Conservation (phyloP, 1,140 invertebrate species). For the Hyles euphorbiae region DNA sequence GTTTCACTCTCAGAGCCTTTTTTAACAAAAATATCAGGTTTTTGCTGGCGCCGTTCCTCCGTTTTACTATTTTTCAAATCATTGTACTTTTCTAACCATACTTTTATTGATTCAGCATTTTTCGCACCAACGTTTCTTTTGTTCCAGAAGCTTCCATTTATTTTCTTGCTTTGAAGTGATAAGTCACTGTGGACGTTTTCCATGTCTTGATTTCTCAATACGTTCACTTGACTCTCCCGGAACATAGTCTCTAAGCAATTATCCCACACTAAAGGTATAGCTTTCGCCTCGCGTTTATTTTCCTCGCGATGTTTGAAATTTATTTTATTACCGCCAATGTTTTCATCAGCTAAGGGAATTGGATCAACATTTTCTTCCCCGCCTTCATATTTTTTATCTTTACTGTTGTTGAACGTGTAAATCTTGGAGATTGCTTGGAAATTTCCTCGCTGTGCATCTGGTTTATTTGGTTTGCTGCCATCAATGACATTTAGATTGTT, state of each 20-base stretch:
- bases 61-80: conserved; percentile 37
- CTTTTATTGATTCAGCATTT: conserved; percentile 33
- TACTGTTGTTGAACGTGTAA: conserved; percentile 47
- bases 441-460: conserved; percentile 48
- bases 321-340: conserved; percentile 23
- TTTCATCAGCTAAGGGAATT: conserved; percentile 33
- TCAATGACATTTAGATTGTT: conserved; percentile 57
- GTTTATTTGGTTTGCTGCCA: conserved; percentile 28
- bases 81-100: conserved; percentile 54
- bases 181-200: conserved; percentile 34
- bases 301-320: conserved; percentile 14
- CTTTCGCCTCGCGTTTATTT: conserved; percentile 25
- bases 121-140: conserved; percentile 43
- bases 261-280: conserved; percentile 51
- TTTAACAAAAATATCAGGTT: conserved; percentile 25
- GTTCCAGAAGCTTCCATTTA: conserved; percentile 35
- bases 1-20: conserved; percentile 17
- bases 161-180: conserved; percentile 20
- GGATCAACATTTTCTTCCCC: conserved; percentile 38
- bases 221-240: conserved; percentile 29
- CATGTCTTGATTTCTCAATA: conserved; percentile 28
- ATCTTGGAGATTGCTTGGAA: conserved; percentile 59
- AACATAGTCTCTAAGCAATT: conserved; percentile 52
- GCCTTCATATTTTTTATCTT: conserved; percentile 43
- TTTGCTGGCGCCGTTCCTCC: conserved; percentile 30